Evolutionary conservation across 1,140 invertebrate genomes (phyloP).

Genomic region (Scaptodrosophila lebanonensis): DNA sequence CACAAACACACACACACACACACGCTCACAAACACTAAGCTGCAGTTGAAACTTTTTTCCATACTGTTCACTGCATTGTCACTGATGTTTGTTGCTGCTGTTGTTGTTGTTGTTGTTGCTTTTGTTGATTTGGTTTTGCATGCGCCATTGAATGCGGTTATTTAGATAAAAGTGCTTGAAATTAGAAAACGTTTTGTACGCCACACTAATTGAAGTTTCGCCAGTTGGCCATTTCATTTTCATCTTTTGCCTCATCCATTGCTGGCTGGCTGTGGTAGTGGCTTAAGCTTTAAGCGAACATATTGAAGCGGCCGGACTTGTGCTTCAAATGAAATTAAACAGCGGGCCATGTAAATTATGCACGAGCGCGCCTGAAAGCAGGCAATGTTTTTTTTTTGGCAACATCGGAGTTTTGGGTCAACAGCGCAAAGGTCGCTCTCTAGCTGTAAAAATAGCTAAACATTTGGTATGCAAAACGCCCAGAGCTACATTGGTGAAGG

Average conservation of each 20-base stretch:
- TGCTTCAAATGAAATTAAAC: too few species aligned
- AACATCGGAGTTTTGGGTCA: slow-evolving; percentile 41
- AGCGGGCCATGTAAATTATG: background rate
- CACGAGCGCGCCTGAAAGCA: background rate
- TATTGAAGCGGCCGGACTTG: too few species aligned
- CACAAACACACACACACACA: background rate
- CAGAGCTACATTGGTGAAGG: background rate
- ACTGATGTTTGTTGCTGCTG: slow-evolving; percentile 11
- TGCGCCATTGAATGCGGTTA: slow-evolving; percentile 54
- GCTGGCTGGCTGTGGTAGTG: too few species aligned
- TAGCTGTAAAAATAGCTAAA: background rate
- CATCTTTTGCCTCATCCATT: too few species aligned
- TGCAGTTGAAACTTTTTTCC: background rate
- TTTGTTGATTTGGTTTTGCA: slow-evolving; percentile 8
- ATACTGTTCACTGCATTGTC: background rate
- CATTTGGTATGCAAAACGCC: slow-evolving; percentile 43
- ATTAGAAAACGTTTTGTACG: slow-evolving; percentile 38
- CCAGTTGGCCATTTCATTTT: too few species aligned
- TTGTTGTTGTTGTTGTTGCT: slow-evolving; percentile 12
- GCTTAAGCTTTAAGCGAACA: too few species aligned
- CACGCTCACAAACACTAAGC: too few species aligned
- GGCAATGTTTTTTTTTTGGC: slow-evolving; percentile 1
- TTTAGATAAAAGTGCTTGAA: slow-evolving; percentile 55
- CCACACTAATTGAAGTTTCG: slow-evolving; percentile 25
- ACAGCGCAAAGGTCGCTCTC: slow-evolving; percentile 11